Conservation (phyloP, 2,888 invertebrate genomes). For the Agrochola circellaris region DNA sequence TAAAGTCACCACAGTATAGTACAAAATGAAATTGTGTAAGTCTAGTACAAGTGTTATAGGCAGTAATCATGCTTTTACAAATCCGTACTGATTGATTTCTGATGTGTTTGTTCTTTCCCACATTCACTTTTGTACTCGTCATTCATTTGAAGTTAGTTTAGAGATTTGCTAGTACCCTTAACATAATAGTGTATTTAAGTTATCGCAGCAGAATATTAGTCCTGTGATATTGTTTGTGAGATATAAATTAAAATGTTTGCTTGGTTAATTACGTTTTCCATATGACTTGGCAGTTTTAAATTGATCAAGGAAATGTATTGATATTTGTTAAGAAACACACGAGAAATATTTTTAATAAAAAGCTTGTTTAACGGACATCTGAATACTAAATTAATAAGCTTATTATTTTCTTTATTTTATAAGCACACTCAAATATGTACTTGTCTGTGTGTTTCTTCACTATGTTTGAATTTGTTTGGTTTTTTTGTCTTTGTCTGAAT, state of each 20-base stretch:
- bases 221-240: conserved; percentile 20
- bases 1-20: conserved; percentile 89
- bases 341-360: background rate
- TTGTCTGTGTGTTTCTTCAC: conserved; percentile 50
- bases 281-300: conserved; percentile 7
- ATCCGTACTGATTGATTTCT: conserved; percentile 66
- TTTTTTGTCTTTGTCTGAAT: conserved; percentile 46
- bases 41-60: conserved; percentile 71
- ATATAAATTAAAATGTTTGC: conserved; percentile 18
- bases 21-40: conserved; percentile 85
- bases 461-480: conserved; percentile 60
- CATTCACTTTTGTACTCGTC: conserved; percentile 58
- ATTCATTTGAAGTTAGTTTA: conserved; percentile 63
- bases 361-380: background rate
- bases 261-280: conserved; percentile 28
- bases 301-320: conserved; percentile 43
- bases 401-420: conserved; percentile 6
- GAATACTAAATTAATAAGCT: background rate
- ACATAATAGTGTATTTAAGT: conserved; percentile 11
- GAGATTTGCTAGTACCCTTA: conserved; percentile 45
- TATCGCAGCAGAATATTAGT: conserved; percentile 21
- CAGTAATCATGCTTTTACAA: conserved; percentile 77
- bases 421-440: conserved; percentile 14
- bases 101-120: conserved; percentile 71
- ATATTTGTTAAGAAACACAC: conserved; percentile 50